Percentiles rank a stretch among this genome's conserved stretches.
Evolutionary conservation across 37 sponge, comb jelly and placozoan species (phyloP).

Genomic region (Crambe crambe): DNA sequence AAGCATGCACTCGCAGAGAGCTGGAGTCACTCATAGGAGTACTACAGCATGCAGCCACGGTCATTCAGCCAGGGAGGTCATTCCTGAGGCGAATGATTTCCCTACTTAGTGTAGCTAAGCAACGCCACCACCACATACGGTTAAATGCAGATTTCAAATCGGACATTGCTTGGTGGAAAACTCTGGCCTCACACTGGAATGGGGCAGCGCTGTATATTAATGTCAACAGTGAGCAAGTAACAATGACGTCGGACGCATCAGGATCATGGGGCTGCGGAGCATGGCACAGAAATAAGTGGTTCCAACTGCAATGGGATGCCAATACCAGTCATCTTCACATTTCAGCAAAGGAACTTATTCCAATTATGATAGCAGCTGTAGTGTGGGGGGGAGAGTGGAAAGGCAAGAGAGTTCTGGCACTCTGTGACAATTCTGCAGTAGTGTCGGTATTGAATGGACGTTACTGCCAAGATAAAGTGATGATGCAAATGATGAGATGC

Average conservation of each 20-base stretch:
- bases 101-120: neutral
- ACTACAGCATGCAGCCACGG: slow-evolving; percentile 26
- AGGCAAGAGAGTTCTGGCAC: neutral
- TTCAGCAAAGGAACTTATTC: neutral
- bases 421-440: neutral
- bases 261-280: slow-evolving; percentile 3
- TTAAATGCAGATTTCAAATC: slow-evolving; percentile 11
- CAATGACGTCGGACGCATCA: neutral
- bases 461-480: slow-evolving; percentile 3
- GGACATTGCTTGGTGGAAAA: slow-evolving; percentile 43
- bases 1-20: slow-evolving; percentile 8
- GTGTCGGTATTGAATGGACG: neutral
- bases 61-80: slow-evolving; percentile 8
- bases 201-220: neutral
- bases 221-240: neutral
- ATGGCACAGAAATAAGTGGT: neutral
- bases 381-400: neutral
- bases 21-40: slow-evolving; percentile 3
- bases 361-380: neutral
- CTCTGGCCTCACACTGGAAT: slow-evolving; percentile 26
- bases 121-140: no score
- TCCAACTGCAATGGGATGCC: slow-evolving; percentile 1
- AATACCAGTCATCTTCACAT: neutral
- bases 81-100: slow-evolving; percentile 3
- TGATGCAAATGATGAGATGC: no score